Conservation (phyloP, 2,113 vertebrate genomes). For the Nematolebias whitei region DNA sequence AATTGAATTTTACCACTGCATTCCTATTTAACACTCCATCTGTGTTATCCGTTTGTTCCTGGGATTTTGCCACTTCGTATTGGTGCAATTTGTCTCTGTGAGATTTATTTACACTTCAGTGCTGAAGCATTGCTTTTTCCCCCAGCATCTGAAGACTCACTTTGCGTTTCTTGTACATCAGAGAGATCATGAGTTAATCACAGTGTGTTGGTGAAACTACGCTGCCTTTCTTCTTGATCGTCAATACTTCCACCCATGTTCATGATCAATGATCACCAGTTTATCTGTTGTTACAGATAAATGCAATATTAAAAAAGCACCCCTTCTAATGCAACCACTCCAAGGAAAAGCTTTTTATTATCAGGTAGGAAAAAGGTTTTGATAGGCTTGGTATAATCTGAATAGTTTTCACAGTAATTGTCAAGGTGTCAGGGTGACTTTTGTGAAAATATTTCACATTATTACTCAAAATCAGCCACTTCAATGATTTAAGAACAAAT, state of each 20-base stretch:
- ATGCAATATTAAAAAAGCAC: neutral
- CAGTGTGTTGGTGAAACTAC: neutral
- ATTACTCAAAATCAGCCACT: too few species aligned
- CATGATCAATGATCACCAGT: neutral
- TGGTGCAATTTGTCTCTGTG: neutral
- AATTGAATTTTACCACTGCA: too few species aligned
- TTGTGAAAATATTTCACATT: too few species aligned
- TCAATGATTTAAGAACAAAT: neutral
- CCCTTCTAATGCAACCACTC: neutral
- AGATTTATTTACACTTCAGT: neutral
- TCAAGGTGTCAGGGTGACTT: too few species aligned
- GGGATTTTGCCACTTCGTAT: neutral
- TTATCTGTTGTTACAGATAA: constrained; percentile 1
- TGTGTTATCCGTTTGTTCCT: constrained; percentile 6
- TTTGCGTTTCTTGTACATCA: neutral
- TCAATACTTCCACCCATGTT: constrained; percentile 23
- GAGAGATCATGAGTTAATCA: constrained; percentile 11
- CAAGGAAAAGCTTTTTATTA: too few species aligned
- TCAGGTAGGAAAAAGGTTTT: too few species aligned
- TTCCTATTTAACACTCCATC: constrained; percentile 5
- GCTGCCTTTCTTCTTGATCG: constrained; percentile 16
- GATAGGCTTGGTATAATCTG: neutral
- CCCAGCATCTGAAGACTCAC: neutral
- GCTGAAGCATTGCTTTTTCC: neutral
- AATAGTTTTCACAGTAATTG: too few species aligned